Evolutionary conservation across 2,797 vertebrate genomes (phyloP).

Genomic region (Delichon dasypus): DNA sequence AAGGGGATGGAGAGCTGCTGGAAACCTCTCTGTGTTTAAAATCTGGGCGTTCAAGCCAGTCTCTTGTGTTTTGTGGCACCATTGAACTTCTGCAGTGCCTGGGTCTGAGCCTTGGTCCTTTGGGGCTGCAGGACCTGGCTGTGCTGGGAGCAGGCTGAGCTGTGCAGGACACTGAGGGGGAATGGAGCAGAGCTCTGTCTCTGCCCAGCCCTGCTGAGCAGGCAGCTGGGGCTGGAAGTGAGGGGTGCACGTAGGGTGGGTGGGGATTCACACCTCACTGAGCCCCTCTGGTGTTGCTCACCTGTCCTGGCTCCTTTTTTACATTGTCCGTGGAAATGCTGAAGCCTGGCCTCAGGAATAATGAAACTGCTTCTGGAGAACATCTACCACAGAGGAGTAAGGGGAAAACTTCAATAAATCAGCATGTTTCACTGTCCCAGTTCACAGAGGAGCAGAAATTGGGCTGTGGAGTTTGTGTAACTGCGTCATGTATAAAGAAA

Average conservation of each 20-base stretch:
- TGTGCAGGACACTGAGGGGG: background rate
- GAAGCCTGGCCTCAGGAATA: background rate
- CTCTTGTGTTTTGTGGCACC: background rate
- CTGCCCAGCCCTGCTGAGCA: background rate
- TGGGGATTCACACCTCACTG: background rate
- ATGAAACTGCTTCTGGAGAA: background rate
- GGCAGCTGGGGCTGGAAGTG: background rate
- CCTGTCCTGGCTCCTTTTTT: background rate
- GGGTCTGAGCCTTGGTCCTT: background rate
- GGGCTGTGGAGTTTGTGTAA: background rate
- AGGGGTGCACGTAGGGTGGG: accelerated
- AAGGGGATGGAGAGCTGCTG: background rate
- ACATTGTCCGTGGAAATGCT: background rate
- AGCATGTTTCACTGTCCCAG: background rate
- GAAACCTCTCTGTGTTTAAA: background rate
- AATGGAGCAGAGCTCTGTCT: background rate
- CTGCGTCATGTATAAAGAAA: background rate
- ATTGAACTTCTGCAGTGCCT: background rate
- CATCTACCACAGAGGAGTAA: background rate
- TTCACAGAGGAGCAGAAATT: background rate
- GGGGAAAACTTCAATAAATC: background rate
- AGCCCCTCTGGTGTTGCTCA: background rate
- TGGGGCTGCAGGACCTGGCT: background rate
- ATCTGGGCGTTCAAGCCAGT: background rate
- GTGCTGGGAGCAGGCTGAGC: background rate